Conservation (phyloP, 2,888 invertebrate species). For the Cremastobaeus sp. region DNA sequence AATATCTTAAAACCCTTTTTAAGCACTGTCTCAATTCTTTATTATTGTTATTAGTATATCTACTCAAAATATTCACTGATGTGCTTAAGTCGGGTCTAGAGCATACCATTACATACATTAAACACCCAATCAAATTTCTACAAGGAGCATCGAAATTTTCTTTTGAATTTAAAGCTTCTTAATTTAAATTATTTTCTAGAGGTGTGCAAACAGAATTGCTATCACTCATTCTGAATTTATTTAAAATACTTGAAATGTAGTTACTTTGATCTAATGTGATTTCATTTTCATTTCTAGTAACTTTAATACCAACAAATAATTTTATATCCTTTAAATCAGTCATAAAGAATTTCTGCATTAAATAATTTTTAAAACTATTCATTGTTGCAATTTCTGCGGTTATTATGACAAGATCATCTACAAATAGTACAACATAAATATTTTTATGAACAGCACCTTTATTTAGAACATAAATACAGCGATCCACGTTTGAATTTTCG, state of each 20-base stretch:
- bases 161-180: slow-evolving; percentile 17
- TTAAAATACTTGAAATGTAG: slow-evolving; percentile 3
- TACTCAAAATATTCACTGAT: slow-evolving; percentile 18
- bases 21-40: slow-evolving; percentile 4
- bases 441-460: slow-evolving; percentile 5
- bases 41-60: slow-evolving; percentile 15
- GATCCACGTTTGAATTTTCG: slow-evolving; percentile 1
- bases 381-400: slow-evolving; percentile 7
- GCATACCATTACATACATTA: slow-evolving; percentile 10
- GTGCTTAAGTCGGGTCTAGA: slow-evolving; percentile 9
- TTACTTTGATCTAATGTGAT: slow-evolving; percentile 6
- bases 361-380: slow-evolving; percentile 10
- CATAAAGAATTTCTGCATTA: slow-evolving; percentile 4
- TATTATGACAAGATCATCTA: slow-evolving; percentile 1
- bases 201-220: slow-evolving; percentile 14
- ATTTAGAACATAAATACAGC: slow-evolving; percentile 8
- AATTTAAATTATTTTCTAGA: slow-evolving; percentile 13
- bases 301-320: slow-evolving; percentile 14
- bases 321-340: slow-evolving; percentile 8
- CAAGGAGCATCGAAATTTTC: slow-evolving; percentile 5
- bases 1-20: slow-evolving; percentile 9
- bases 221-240: slow-evolving; percentile 19
- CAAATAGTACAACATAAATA: slow-evolving; percentile 4
- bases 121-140: slow-evolving; percentile 13
- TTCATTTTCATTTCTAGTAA: neutral